Evolutionary conservation across 2,113 vertebrate genomes (phyloP), one percentile per base, ranked within the genome.

Genomic region (Notiomystis cincta): DNA sequence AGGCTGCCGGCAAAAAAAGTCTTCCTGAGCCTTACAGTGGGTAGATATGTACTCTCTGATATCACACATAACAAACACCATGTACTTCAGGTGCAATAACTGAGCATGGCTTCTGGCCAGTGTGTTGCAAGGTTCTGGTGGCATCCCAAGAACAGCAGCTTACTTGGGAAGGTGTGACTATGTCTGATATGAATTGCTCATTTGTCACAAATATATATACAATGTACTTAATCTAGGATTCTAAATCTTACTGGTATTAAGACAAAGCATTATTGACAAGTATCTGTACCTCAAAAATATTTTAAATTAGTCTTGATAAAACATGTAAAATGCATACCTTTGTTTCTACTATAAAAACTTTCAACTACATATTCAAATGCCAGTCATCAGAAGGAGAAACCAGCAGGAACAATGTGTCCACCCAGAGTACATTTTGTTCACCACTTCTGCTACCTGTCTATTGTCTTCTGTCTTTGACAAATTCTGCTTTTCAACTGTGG

Each of bases 171-270:
- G 86, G 44, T 67, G n/a, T 84, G 94, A 96, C 75, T 71, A 88
- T 88, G 85, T 93, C 82, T 96, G 75, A 82, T 92, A 93, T 78
- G 20, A 91, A 66, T 61, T 95, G 69, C 66, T 96, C 40, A 44
- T 96, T 90, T 96, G 81, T 90, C 78, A 94, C 77, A 96, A 90
- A 47, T 58, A 87, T 47, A 93, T 78, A 66, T 72, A 88, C 67
- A 78, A 60, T 75, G 70, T 85, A 91, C 89, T 62, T 40, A 78
- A 91, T 54, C 57, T 76, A 78, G 54, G 85, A 79, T 80, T 92
- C 84, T 89, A 93, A 58, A 94, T 91, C 75, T 92, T 95, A 91
- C 4, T 92, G 60, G 31, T 31, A 95, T 97, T 96, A 87, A 91
- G 66, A 95, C 71, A 89, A 61, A 75, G 12, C 14, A 16, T 31